Conservation (phyloP, 1,140 invertebrate genomes). For the Penaeus vannamei region DNA sequence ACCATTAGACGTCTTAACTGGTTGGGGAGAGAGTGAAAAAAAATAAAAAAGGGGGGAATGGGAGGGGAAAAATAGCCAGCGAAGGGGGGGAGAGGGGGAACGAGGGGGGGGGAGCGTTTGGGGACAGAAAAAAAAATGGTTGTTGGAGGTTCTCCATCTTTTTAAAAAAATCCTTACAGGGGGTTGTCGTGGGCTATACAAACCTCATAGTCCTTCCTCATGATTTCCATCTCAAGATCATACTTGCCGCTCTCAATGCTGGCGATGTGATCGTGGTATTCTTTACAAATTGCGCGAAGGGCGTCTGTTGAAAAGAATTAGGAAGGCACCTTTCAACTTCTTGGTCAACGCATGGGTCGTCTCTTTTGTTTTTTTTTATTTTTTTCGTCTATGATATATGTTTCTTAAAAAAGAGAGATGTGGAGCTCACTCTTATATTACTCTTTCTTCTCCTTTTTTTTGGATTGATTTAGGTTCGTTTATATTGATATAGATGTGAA, state of each 20-base stretch:
- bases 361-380: not conserved
- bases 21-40: conserved; percentile 22
- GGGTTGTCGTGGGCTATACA: conserved; percentile 38
- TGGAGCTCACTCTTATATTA: too few relatives aligned
- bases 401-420: too few relatives aligned
- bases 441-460: too few relatives aligned
- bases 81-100: not conserved
- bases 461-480: too few relatives aligned
- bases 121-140: not conserved
- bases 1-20: conserved; percentile 21
- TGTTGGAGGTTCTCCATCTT: too few relatives aligned
- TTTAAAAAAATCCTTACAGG: too few relatives aligned
- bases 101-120: not conserved
- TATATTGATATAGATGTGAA: too few relatives aligned
- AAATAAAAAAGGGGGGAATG: not conserved
- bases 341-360: not conserved
- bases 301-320: conserved; percentile 73
- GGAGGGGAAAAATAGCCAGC: not conserved
- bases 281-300: conserved; percentile 72
- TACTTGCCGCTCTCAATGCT: conserved; percentile 95
- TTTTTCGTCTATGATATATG: too few relatives aligned
- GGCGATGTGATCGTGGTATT: conserved; percentile 88
- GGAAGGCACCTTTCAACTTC: not conserved
- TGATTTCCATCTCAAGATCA: conserved; percentile 97
- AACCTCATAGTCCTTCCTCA: conserved; percentile 96